phyloP scores from a whole-genome alignment of 2,888 invertebrate genomes.

The Drosophila suboccidentalis region DNA sequence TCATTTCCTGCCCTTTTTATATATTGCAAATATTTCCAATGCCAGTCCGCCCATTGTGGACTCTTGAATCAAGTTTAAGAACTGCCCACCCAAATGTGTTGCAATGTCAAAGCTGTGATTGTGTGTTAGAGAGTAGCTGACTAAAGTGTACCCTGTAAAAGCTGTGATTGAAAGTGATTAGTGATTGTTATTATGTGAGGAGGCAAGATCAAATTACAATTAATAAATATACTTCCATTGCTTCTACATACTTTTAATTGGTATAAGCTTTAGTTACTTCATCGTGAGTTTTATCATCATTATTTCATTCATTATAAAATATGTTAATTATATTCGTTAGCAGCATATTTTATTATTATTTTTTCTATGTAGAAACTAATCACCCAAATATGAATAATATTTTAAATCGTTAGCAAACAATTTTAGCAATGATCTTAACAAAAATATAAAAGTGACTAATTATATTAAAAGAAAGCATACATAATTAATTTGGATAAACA shows the following conservation, averaged over 20 bases:
- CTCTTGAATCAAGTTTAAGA: conserved; percentile 37
- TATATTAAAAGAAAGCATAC: background rate
- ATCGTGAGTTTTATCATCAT: background rate
- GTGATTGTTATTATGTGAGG: background rate
- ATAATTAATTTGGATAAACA: background rate
- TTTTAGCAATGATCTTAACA: background rate
- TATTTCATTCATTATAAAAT: background rate
- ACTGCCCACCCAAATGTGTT: conserved; percentile 27
- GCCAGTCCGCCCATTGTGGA: conserved; percentile 30
- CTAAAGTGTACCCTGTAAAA: conserved; percentile 14
- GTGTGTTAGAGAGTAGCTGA: background rate
- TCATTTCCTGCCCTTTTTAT: background rate
- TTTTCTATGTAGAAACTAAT: background rate
- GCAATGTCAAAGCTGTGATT: conserved; percentile 9
- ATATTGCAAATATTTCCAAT: background rate
- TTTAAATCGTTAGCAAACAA: background rate
- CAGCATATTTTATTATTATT: background rate
- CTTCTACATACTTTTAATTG: background rate
- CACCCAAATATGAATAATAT: background rate
- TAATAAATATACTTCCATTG: background rate
- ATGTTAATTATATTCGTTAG: conserved; percentile 6
- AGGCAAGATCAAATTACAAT: background rate
- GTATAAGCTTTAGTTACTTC: background rate
- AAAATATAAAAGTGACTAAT: conserved; percentile 4
- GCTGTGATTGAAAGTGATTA: background rate